phyloP scores from a whole-genome alignment of 1,140 invertebrate genomes.

The Drosophila neocordata region DNA sequence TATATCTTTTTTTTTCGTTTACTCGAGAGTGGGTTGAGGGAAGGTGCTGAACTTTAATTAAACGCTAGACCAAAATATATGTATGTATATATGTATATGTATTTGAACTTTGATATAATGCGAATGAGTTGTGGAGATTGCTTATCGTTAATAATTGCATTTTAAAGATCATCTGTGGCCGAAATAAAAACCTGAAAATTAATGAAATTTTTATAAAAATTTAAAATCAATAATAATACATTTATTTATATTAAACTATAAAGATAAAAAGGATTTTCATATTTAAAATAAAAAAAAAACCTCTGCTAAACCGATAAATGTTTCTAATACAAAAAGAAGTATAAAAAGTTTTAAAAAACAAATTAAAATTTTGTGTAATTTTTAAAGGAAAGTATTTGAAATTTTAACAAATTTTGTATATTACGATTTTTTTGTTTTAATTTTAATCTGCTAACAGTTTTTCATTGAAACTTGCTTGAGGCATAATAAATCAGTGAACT shows the following conservation, averaged over 20 bases:
- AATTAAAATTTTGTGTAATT: too few species aligned
- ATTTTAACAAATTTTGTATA: too few species aligned
- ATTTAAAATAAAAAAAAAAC: too few species aligned
- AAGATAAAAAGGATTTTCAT: too few species aligned
- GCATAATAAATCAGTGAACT: conserved; percentile 1
- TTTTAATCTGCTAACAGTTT: neutral
- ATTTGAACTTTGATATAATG: conserved; percentile 40
- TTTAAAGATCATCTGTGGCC: conserved; percentile 13
- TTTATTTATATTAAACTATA: too few species aligned
- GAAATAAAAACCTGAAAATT: neutral
- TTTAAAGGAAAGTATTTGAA: too few species aligned
- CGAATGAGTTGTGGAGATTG: conserved; percentile 10
- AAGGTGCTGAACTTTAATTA: conserved; percentile 59
- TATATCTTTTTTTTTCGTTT: neutral
- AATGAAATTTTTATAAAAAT: too few species aligned
- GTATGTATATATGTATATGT: conserved; percentile 22
- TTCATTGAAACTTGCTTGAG: neutral
- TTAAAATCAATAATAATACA: too few species aligned
- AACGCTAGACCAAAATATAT: conserved; percentile 29
- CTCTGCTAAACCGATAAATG: too few species aligned
- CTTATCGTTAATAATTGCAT: conserved; percentile 11
- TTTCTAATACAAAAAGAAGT: too few species aligned
- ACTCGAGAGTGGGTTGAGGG: conserved; percentile 35
- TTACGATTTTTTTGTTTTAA: too few species aligned
- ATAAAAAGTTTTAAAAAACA: too few species aligned